Conservation (phyloP, 2,113 vertebrate species). For the Sorex fumeus region DNA sequence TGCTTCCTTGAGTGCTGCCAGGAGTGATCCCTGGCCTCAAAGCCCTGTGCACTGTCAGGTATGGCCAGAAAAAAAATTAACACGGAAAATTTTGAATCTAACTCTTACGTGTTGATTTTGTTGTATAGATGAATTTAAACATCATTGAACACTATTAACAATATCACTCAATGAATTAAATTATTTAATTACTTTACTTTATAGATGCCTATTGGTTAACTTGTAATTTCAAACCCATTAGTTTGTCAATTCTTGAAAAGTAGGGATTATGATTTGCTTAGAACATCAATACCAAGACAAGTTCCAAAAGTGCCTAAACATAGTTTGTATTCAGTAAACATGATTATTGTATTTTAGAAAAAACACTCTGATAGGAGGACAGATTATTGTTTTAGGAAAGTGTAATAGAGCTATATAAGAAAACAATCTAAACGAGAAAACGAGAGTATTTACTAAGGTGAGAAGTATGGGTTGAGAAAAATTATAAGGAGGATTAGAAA, state of each 20-base stretch:
- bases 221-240: no score
- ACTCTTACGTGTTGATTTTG: background rate
- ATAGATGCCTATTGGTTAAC: no score
- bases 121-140: background rate
- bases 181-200: no score
- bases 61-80: background rate
- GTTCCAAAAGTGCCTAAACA: no score
- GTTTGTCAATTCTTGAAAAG: no score
- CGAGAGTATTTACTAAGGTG: background rate
- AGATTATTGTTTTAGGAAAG: background rate
- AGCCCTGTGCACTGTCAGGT: no score
- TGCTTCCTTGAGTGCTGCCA: no score
- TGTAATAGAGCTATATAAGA: background rate
- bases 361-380: background rate
- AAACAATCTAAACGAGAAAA: background rate
- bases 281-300: no score
- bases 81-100: background rate
- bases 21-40: no score
- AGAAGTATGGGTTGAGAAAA: background rate
- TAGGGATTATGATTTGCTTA: no score
- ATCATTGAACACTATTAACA: no score
- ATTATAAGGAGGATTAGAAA: background rate
- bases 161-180: background rate
- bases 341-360: slow-evolving; percentile 18
- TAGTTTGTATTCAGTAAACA: no score